Conservation (phyloP, 64 coral and sea anemone species). For the Porites lutea region DNA sequence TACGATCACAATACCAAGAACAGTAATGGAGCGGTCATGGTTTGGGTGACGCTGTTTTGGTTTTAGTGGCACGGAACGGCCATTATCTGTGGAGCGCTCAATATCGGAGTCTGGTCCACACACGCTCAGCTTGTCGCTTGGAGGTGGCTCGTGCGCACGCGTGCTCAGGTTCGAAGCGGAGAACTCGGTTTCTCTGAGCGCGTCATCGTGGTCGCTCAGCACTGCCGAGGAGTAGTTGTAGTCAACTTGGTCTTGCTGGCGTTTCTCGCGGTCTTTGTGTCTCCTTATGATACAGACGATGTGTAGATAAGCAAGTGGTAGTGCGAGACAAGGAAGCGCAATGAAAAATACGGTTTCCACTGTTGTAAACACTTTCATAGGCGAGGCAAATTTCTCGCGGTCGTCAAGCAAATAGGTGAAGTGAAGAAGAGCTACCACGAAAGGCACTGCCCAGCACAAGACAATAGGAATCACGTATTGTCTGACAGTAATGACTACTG, state of each 20-base stretch:
- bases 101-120: conserved; percentile 4
- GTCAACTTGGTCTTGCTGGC: conserved; percentile 34
- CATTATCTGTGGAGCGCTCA: conserved; percentile 20
- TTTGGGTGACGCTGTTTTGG: conserved; percentile 24
- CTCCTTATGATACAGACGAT: conserved; percentile 35
- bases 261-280: conserved; percentile 16
- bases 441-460: conserved; percentile 7
- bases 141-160: not conserved
- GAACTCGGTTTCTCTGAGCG: conserved; percentile 27
- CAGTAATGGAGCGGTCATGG: conserved; percentile 33
- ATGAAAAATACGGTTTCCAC: conserved; percentile 11
- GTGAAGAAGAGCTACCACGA: conserved; percentile 22
- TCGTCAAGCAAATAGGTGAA: conserved; percentile 16
- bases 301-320: conserved; percentile 18
- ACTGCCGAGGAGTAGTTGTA: conserved; percentile 24
- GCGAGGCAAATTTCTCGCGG: not conserved
- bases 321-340: conserved; percentile 14
- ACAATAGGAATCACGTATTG: conserved; percentile 1
- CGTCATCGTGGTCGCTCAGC: not conserved
- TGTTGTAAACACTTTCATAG: not conserved
- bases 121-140: not conserved
- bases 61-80: not conserved
- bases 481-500: conserved; percentile 1
- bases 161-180: not conserved
- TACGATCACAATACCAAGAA: conserved; percentile 24